Evolutionary conservation across 2,797 vertebrate species (phyloP), one percentile per base, ranked within the genome.

Genomic region (Microhierax caerulescens): DNA sequence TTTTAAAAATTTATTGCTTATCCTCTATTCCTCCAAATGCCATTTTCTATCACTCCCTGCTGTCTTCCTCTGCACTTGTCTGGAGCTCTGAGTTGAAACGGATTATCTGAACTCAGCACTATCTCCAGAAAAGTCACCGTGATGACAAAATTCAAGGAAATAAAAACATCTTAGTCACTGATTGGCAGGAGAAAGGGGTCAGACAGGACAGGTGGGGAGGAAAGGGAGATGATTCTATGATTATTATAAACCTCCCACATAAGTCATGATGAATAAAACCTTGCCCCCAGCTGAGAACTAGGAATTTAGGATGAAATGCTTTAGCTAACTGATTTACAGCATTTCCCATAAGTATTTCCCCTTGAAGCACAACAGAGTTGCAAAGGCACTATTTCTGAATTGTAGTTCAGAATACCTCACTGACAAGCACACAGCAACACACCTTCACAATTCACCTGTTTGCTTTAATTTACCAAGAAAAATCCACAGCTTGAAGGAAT

Each of bases 1-100:
- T 78, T 95, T 96, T 93, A 94, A 95, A 92, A 93, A 94, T 83
- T 47, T 95, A 94, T 74, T 82, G 57, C 45, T 95, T 93, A 69
- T 51, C 57, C 65, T 91, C 83, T 64, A 16, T 87, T 89, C 57
- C 56, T 89, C 75, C 75, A 83, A 63, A 77, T 61, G 61, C 20
- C 65, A 69, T 83, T 91, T 88, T 89, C 92, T 77, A 41, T 89
- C 88, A 80, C 48, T 94, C 84, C 84, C 84, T 75, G 92, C 81
- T 91, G 84, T 72, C 88, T 81, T 88, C 47, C 72, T 83, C 50
- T 85, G 86, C 64, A 59, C 68, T 95, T 75, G 36, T 93, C 94
- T 79, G 70, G 30, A 92, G 53, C 45, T 96, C 75, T 16, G 59
- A 85, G 61, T n/a, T 91, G 95, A 91, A 95, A 95, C n/a, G 75